These are phyloP conservation scores for Lichenostomus cassidix DNA, from an alignment of 2,113 vertebrate genomes.

Conservation along the genomic window DNA sequence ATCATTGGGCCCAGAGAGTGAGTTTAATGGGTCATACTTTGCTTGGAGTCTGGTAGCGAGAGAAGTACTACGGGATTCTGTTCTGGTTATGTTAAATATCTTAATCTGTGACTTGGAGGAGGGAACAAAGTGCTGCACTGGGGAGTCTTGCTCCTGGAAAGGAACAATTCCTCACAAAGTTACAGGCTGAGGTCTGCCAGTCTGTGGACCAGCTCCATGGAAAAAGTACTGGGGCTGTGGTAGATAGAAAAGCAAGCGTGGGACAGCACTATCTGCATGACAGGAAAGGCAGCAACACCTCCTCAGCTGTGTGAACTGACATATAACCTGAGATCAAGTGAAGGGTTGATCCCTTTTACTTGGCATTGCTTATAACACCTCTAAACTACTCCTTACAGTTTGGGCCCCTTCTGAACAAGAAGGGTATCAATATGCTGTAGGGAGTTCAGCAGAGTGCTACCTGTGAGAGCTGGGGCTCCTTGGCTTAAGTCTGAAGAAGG, in stretches of 20 bases:
- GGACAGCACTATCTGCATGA: background rate
- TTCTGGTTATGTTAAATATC: background rate
- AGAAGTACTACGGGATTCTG: background rate
- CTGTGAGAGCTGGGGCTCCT: background rate
- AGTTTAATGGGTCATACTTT: background rate
- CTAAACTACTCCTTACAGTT: background rate
- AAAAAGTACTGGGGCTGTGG: background rate
- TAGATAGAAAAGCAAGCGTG: background rate
- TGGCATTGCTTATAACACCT: background rate
- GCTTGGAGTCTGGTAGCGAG: background rate
- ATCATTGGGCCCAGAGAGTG: background rate
- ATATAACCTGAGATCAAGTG: background rate
- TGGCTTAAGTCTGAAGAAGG: background rate
- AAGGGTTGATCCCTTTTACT: background rate
- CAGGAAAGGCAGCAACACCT: background rate
- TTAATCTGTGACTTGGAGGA: background rate
- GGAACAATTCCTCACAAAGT: background rate
- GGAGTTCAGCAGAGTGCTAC: background rate
- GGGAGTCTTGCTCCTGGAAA: background rate
- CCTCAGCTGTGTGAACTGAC: background rate
- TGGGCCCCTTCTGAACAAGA: background rate
- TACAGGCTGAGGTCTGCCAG: background rate
- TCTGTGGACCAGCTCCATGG: background rate
- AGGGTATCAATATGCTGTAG: background rate
- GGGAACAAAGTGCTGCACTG: background rate